Evolutionary conservation across 1,140 invertebrate genomes (phyloP), one percentile per base, ranked within the genome.

Genomic region (Daktulosphaira vitifoliae): DNA sequence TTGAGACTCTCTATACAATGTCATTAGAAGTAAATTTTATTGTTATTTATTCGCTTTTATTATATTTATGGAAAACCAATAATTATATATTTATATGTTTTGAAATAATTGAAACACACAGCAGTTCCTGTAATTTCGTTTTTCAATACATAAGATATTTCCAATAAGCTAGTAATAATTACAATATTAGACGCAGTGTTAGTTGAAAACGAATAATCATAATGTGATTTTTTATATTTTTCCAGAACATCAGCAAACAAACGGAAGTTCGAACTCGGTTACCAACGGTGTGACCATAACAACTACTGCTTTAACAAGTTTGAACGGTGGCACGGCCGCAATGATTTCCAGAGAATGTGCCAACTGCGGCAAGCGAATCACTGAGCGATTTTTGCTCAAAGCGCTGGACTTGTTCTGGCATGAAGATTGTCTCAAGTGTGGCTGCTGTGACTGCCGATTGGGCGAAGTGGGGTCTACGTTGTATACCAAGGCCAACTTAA

Each of bases 381-480:
- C 72, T 23, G 74, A 76, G 37, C 64, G 72, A 25, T 74, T 70
- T 74, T 78, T 89, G 44, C 80, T 90, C 68, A 88, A 89, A 74
- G 90, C 93, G 5, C 75, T 96, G 71, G 92, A 97, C 74, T 83
- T 94, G 77, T 87, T 89, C 71, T 98, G 95, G 94, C 95, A 98
- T 77, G 95, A 98, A 77, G 94, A 97, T 77, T 98, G 95, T 76
- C 82, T 98, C 8, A 97, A 97, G 77, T 97, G 95, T 75, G 90
- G 91, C 65, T 96, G 93, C 78, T 98, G 94, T 78, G 92, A 97
- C 76, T 97, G 93, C 77, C 81, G 94, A 50, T 82, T 98, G 46
- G 95, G 94, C 13, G 95, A 98, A 77, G 92, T 98, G n/a, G 94
- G 95, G 25, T 95, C 92, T 46, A 95, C 92, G 1, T 82, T 98